Base-by-base conservation (phyloP, 2,797 vertebrate species). In the Cephalopachus bancanus region DNA sequence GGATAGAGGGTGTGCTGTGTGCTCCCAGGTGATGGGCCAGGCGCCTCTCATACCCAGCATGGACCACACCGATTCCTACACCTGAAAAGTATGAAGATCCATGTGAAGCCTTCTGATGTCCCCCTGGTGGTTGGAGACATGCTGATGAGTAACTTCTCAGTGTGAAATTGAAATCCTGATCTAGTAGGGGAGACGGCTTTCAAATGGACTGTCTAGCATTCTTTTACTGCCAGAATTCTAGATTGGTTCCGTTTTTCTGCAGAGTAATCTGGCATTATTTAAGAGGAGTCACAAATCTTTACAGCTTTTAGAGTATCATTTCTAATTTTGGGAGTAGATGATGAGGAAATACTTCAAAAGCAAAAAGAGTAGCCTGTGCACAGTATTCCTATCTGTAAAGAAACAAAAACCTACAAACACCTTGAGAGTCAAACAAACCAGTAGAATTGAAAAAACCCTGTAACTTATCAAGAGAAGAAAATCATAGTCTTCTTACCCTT, bases 1-100 rank as follows among this genome's bases (percentile, higher is more conserved):
- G 98, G 95, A 99, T 99, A 0, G 99, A 99, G 0, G 99, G 99
- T 0, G 99, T 99, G 97, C 99, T 99, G 98, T 99, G 99, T 0
- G 99, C 99, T 0, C 99, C 99, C 0, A 99, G 98, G 96, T 99
- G 99, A 96, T 99, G 99, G 53, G 99, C 99, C 3, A 99, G 98
- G 22, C 99, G 99, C 62, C 99, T 98, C 97, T 99, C 99, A 0
- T 99, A 99, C 5, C 99, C 99, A 0, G 99, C 99, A 0, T 99
- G 99, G 53, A 99, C 99, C 0, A 99, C 99, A 0, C 99, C 99
- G 0, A 99, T 99, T 30, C 99, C 99, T 33, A 99, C 99, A 55
- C 99, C 99, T 99, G 98, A 22, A 95, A 98, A 93, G 80, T 55
- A 81, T 44, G 22, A 76, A 0, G 0, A 74, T 9, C 15, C 10